A percentile compares a stretch with the other conserved stretches of the same genome.
These are phyloP conservation scores for Dioctria linearis DNA, from an alignment of 2,888 invertebrate genomes.

Conservation along the genomic window DNA sequence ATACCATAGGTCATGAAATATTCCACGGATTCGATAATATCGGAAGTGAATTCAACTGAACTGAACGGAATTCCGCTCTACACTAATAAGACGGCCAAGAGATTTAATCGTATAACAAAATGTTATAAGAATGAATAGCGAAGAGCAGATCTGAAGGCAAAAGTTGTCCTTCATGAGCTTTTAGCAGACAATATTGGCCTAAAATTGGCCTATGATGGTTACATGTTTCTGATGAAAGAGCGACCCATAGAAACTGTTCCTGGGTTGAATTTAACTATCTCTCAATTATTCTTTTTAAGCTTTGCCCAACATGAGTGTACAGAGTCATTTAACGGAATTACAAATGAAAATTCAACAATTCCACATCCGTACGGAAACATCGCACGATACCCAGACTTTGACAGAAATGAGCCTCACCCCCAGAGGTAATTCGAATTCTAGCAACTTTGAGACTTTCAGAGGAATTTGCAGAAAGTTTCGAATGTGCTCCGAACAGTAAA, in stretches of 20 bases:
- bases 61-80: not conserved
- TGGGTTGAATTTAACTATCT: slow-evolving; percentile 11
- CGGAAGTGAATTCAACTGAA: not conserved
- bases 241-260: not conserved
- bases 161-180: not conserved
- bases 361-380: slow-evolving; percentile 25
- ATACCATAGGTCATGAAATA: slow-evolving; percentile 20
- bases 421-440: slow-evolving; percentile 4
- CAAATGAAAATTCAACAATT: not conserved
- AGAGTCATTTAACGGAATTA: not conserved
- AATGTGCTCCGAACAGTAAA: not conserved
- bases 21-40: slow-evolving; percentile 18
- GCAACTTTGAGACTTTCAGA: slow-evolving; percentile 17
- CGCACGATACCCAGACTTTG: not conserved
- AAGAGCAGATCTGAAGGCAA: not conserved
- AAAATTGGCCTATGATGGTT: slow-evolving; percentile 6
- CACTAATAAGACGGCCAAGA: not conserved
- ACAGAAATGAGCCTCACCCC: slow-evolving; percentile 2
- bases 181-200: slow-evolving; percentile 6
- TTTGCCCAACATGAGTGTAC: slow-evolving; percentile 9
- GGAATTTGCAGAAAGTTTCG: slow-evolving; percentile 11
- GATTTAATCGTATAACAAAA: not conserved
- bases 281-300: slow-evolving; percentile 18
- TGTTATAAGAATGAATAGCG: slow-evolving; percentile 24
- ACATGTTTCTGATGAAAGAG: not conserved